Base-by-base conservation (phyloP, 1,140 invertebrate species). In the Parapsyche elsis region DNA sequence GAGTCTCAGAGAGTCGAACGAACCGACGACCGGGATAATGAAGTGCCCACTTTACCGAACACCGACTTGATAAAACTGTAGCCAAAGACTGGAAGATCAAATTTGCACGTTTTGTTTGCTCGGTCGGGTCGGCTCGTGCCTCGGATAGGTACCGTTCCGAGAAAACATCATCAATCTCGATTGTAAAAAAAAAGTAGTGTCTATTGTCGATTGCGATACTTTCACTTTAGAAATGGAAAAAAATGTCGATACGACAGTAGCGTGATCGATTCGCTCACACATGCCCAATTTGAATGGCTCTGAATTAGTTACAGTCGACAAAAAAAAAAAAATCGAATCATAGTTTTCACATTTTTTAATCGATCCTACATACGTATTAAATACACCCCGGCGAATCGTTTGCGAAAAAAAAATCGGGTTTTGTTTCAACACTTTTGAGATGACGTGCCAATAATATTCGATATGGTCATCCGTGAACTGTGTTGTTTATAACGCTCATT, bases 1-100 rank as follows among this genome's bases (percentile, higher is more conserved):
- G 57, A 1, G 1, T 21, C 30, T 38, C 30, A 7, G 30, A 38
- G 30, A 38, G 30, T 38, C 30, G 30, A 38, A 38, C 30, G 30
- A 38, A 38, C 30, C 30, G 30, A 38, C 24, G 67, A 67, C 19
- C 71, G 45, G 38, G 45, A 73, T 73, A 73, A 73, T 73, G 71
- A 73, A 73, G 45, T 49, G 45, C 71, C 71, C 45, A 21, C 26
- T 73, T 73, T 23, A 67, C 30, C 49, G 49, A 16, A 53, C 49
- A 10, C 49, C 12, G 16, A 53, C 49, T 53, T 16, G 49, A 53
- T 53, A 53, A 53, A 53, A 53, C 49, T 53, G 49, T 53, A 19
- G 24, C 64, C 64, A 67, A 24, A 67, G 21, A 67, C 16, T 26
- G 64, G 14, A 67, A 67, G 5, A 24, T 23, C 64, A 67, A 19